These are phyloP conservation scores for Drosophila eugracilis DNA, from an alignment of 1,140 invertebrate species.

Conservation along the genomic window DNA sequence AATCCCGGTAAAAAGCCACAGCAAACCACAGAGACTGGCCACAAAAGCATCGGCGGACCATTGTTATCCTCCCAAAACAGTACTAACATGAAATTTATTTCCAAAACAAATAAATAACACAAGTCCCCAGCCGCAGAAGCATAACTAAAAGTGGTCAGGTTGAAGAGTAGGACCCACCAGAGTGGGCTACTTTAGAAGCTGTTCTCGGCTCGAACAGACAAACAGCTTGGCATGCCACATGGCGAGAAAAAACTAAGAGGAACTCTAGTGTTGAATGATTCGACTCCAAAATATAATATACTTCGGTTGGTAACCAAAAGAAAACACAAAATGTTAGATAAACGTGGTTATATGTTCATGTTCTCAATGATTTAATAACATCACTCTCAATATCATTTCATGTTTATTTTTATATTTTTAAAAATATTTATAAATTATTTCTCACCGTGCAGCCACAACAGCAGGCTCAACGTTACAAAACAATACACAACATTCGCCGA, in stretches of 20 bases:
- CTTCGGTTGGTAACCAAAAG: too few species aligned
- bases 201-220: conserved; percentile 35
- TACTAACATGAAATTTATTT: conserved; percentile 67
- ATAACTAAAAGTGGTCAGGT: conserved; percentile 24
- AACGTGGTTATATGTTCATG: too few species aligned
- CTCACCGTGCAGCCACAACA: conserved; percentile 24
- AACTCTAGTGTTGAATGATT: too few species aligned
- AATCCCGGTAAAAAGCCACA: too few species aligned
- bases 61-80: conserved; percentile 45
- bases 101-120: conserved; percentile 50
- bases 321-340: too few species aligned
- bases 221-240: conserved; percentile 11
- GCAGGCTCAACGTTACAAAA: conserved; percentile 37
- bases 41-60: conserved; percentile 22
- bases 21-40: conserved; percentile 13
- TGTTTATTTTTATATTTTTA: too few species aligned
- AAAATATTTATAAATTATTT: neutral
- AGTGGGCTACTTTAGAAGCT: conserved; percentile 47
- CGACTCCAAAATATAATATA: too few species aligned
- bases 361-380: too few species aligned
- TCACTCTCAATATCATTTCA: too few species aligned
- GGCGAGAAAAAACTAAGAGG: neutral
- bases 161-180: neutral
- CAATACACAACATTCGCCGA: conserved; percentile 55
- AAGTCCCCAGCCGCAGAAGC: conserved; percentile 38